Evolutionary conservation across 2,113 vertebrate species (phyloP), one percentile per base, ranked within the genome.

Genomic region (Aptenodytes forsteri): DNA sequence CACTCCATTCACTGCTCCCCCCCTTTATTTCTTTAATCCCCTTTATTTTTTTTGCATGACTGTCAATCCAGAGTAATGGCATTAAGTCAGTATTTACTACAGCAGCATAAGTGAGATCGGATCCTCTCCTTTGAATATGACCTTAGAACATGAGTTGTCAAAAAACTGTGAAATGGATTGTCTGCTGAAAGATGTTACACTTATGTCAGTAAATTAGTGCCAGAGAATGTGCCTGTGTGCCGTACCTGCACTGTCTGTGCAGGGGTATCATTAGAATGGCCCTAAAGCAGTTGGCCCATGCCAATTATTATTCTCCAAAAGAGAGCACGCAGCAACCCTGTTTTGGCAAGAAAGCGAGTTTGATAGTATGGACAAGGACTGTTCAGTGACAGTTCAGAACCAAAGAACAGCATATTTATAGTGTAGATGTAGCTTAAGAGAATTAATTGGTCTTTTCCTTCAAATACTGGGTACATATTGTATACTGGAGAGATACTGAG

Each of bases 311-410:
- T 32, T 32, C 54, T 81, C 49, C 58, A 65, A 38, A 91, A 81
- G 10, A 54, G 1, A 66, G 54, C 17, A 52, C 0, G 0, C 22
- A 80, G 62, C 32, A 71, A 64, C 7, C 8, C 25, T 32, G 7
- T 40, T 76, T 54, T 36, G 44, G 62, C 22, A 81, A 76, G 75
- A 50, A 71, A 67, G 12, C 54, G 25, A 89, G 47, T 80, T 72
- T 50, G 47, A 72, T 14, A 20, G 30, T 23, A 55, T 26, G 29
- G n/a, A 70, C 26, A 47, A 72, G 26, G 20, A 59, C 32, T n/a
- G 22, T 10, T 73, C 47, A 76, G 67, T 67, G 34, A 73, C 15
- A 89, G 49, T 11, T 77, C 30, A 72, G 78, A 87, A 56, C 8
- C 22, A 75, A 77, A 77, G 29, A 79, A 26, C 19, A 72, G 36